Percentiles rank a stretch among this genome's conserved stretches.
Conservation (phyloP, 2,888 invertebrate genomes). For the Drosophila mimetica region DNA sequence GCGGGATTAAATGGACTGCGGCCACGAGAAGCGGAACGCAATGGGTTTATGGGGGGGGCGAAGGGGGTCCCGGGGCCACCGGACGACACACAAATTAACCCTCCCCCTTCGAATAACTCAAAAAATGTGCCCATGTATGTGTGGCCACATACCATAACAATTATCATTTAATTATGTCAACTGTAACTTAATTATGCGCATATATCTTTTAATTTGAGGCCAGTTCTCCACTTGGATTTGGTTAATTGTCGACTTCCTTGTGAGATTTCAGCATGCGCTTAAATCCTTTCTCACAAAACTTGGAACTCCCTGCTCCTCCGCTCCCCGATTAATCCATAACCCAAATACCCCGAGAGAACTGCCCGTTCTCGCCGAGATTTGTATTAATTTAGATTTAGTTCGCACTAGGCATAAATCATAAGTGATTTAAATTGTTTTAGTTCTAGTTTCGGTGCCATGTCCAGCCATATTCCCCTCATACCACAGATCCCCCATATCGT, state of each 20-base stretch:
- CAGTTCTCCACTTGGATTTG: slow-evolving; percentile 46
- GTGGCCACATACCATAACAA: slow-evolving; percentile 53
- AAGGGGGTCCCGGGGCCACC: slow-evolving; percentile 27
- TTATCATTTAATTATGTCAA: slow-evolving; percentile 81
- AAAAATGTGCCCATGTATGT: slow-evolving; percentile 22
- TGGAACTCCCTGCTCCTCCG: neutral
- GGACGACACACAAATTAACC: slow-evolving; percentile 76
- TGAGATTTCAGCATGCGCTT: slow-evolving; percentile 60
- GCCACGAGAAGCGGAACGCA: slow-evolving; percentile 20
- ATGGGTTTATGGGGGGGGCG: slow-evolving; percentile 19
- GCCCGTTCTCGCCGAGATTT: slow-evolving; percentile 20
- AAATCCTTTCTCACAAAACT: slow-evolving; percentile 28
- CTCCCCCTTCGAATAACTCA: slow-evolving; percentile 41
- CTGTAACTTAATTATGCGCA: slow-evolving; percentile 80
- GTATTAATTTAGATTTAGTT: slow-evolving; percentile 41
- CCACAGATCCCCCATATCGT: slow-evolving; percentile 36
- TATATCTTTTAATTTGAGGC: slow-evolving; percentile 64
- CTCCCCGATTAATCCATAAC: slow-evolving; percentile 7
- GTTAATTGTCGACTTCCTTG: slow-evolving; percentile 74
- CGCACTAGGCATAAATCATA: slow-evolving; percentile 47
- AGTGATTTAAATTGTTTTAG: slow-evolving; percentile 68
- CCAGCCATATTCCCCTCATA: slow-evolving; percentile 11
- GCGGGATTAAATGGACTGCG: slow-evolving; percentile 76
- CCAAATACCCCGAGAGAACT: slow-evolving; percentile 11
- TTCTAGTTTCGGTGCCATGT: slow-evolving; percentile 33